These are phyloP conservation scores for Ascaphus truei DNA, from an alignment of 2,113 vertebrate species.

Conservation along the genomic window DNA sequence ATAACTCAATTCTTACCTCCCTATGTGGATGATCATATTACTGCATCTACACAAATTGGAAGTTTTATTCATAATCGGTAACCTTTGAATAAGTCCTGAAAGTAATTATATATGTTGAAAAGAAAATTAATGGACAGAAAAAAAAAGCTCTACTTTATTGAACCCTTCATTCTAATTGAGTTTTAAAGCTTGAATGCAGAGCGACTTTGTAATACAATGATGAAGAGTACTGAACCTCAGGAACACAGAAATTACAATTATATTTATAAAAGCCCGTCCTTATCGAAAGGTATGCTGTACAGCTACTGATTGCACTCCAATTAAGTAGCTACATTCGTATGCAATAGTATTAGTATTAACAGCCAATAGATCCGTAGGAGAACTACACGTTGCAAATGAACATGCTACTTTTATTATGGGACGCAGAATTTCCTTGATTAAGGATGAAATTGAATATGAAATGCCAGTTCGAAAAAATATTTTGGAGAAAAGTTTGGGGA, in stretches of 20 bases:
- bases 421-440: neutral
- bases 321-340: conserved; percentile 54
- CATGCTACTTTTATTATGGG: neutral
- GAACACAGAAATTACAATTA: conserved; percentile 60
- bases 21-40: neutral
- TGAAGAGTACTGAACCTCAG: conserved; percentile 55
- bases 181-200: conserved; percentile 38
- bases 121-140: neutral
- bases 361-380: neutral
- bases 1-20: neutral
- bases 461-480: too few species aligned
- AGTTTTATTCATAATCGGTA: neutral
- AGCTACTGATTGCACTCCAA: conserved; percentile 67
- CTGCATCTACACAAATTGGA: neutral
- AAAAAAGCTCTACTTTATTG: neutral
- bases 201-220: conserved; percentile 63
- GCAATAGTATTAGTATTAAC: neutral
- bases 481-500: too few species aligned
- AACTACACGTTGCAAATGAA: neutral
- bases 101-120: neutral
- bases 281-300: conserved; percentile 55
- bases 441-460: too few species aligned
- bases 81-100: neutral
- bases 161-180: conserved; percentile 16
- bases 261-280: conserved; percentile 53